A percentile compares a stretch with the other conserved stretches of the same genome.
Evolutionary conservation across 2,888 invertebrate species (phyloP).

Genomic region (Lepidocyrtinus sp.): DNA sequence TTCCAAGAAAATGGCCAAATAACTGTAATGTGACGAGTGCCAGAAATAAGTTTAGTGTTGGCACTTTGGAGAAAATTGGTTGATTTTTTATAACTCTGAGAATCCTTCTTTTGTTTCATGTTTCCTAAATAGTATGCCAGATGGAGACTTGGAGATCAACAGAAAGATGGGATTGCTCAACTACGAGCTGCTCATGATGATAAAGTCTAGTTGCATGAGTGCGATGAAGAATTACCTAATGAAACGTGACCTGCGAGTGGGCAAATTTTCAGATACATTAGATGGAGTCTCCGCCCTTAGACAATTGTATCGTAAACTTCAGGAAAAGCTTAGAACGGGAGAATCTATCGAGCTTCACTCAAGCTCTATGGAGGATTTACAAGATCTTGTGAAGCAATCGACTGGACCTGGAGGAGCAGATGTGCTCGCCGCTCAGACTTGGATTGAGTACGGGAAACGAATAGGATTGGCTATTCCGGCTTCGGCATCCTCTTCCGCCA

Average conservation of each 20-base stretch:
- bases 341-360: constrained; percentile 50
- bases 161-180: constrained; percentile 59
- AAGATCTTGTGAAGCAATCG: constrained; percentile 34
- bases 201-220: constrained; percentile 62
- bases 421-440: constrained; percentile 36
- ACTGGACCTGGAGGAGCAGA: constrained; percentile 36
- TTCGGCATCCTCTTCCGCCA: constrained; percentile 36
- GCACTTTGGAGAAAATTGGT: no score
- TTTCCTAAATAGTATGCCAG: constrained; percentile 61
- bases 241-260: constrained; percentile 64
- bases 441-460: constrained; percentile 43
- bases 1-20: no score
- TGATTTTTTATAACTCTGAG: no score
- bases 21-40: no score
- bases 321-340: constrained; percentile 42
- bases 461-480: constrained; percentile 47
- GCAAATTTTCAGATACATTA: constrained; percentile 60
- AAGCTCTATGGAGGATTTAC: constrained; percentile 43
- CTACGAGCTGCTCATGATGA: constrained; percentile 64
- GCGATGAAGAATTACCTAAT: constrained; percentile 65
- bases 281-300: constrained; percentile 61
- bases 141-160: constrained; percentile 65
- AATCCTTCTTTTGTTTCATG: no score
- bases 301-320: constrained; percentile 57
- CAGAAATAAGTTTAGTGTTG: no score